Conservation (phyloP, 2,888 invertebrate genomes). For the Tribolium freemani region DNA sequence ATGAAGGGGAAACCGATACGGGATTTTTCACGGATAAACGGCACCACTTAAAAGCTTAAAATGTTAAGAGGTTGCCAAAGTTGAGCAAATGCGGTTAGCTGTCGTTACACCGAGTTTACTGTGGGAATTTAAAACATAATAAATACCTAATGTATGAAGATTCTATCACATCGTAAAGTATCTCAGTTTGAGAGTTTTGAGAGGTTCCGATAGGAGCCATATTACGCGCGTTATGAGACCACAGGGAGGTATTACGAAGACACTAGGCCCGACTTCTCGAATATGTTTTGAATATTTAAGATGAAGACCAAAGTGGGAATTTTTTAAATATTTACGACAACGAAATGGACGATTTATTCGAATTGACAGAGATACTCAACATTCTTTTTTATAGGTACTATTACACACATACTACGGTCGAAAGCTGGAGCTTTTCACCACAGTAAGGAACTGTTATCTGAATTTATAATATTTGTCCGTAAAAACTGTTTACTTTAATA, state of each 20-base stretch:
- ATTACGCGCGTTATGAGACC: conserved; percentile 52
- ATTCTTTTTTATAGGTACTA: too few species aligned
- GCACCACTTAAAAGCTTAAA: conserved; percentile 5
- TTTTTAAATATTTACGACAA: conserved; percentile 4
- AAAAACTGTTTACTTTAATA: too few species aligned
- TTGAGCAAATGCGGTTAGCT: neutral
- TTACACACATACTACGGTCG: too few species aligned
- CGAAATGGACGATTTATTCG: neutral
- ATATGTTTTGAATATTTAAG: conserved; percentile 54
- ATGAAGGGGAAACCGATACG: too few species aligned
- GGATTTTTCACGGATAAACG: too few species aligned
- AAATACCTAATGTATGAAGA: conserved; percentile 51
- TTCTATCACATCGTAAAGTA: conserved; percentile 57
- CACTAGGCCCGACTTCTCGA: conserved; percentile 52
- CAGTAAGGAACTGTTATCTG: too few species aligned
- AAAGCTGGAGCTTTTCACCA: too few species aligned
- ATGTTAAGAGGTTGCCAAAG: conserved; percentile 15
- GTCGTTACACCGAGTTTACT: neutral
- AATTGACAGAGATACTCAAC: neutral
- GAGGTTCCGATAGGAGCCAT: conserved; percentile 52
- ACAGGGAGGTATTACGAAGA: conserved; percentile 55
- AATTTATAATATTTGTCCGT: too few species aligned
- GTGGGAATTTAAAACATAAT: conserved; percentile 38
- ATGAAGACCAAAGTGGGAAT: conserved; percentile 24
- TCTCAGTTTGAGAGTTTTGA: conserved; percentile 51